Conservation (phyloP, 2,888 invertebrate species). For the Lottia scabra region DNA sequence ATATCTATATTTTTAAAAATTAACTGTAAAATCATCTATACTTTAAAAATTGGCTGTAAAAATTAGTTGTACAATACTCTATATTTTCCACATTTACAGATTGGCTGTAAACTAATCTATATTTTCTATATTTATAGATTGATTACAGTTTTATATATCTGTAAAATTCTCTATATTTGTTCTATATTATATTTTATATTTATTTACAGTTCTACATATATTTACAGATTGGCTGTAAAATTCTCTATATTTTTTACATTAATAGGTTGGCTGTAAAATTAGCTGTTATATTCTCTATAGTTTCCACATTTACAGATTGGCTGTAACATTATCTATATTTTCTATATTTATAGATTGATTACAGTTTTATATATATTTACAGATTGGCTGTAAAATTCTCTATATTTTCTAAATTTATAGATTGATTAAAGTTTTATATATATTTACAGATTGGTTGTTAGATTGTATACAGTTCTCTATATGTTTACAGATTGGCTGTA, state of each 20-base stretch:
- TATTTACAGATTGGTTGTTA: slow-evolving; percentile 38
- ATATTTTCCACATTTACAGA: slow-evolving; percentile 42
- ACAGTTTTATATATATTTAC: no score
- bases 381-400: slow-evolving; percentile 56
- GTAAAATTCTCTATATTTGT: neutral
- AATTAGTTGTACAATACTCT: slow-evolving; percentile 23
- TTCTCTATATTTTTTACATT: slow-evolving; percentile 53
- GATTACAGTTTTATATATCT: slow-evolving; percentile 8
- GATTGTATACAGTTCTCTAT: slow-evolving; percentile 1
- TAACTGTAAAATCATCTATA: slow-evolving; percentile 46
- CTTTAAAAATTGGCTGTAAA: slow-evolving; percentile 39
- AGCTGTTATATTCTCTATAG: no score
- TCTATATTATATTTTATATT: no score
- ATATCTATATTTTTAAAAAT: slow-evolving; percentile 55
- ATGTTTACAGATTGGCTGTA: slow-evolving; percentile 39
- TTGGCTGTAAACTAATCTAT: slow-evolving; percentile 40
- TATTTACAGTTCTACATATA: no score
- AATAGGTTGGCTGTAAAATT: slow-evolving; percentile 56
- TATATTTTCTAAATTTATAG: slow-evolving; percentile 58
- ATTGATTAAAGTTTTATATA: no score
- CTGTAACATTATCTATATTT: slow-evolving; percentile 59
- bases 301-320: slow-evolving; percentile 49
- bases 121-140: neutral
- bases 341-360: no score
- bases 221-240: slow-evolving; percentile 55